Base-by-base conservation (phyloP, 1,140 invertebrate genomes). In the Hycleus cichorii region DNA sequence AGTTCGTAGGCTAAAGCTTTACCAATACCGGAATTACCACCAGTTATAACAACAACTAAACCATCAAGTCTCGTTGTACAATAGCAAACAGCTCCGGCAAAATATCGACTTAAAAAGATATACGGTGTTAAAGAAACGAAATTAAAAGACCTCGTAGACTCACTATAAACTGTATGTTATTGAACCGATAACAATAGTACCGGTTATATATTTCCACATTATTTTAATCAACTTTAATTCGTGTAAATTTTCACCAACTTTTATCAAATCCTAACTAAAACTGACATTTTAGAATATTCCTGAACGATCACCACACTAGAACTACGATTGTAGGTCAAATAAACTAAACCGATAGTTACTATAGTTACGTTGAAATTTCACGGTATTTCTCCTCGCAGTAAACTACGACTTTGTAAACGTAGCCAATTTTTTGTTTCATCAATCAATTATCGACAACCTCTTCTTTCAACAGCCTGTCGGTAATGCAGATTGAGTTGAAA, bases 1-100 rank as follows among this genome's bases (percentile, higher is more conserved):
- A 80, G 65, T 63, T 78, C 72, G 42, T 74, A 48, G 6, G 80
- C 78, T 24, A 81, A 75, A 38, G 77, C 78, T 67, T 77, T 78
- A 5, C 83, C 83, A 60, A 85, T 80, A 1, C 83, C 83, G 57
- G 74, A 75, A 67, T 79, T 84, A 8, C 76, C 81, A 11, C 83
- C 83, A 7, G 83, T 84, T 6, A 84, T 73, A 32, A 85, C 74
- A 32, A 82, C 74, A n/a, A 79, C 78, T 63, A 83, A 76, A 5
- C 79, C 81, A 55, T 75, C 66, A 40, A 78, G 58, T 11, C 65
- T 55, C 44, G 65, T 67, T 42, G 69, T 70, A 18, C 73, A 75
- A 44, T 62, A 56, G 62, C 75, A 77, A 10, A 71, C 61, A 53
- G 72, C 68, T 39, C 72, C 71, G 49, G 66, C 64, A 59, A 72